Conservation (phyloP, 2,888 invertebrate genomes). For the Hirtodrosophila duncani region DNA sequence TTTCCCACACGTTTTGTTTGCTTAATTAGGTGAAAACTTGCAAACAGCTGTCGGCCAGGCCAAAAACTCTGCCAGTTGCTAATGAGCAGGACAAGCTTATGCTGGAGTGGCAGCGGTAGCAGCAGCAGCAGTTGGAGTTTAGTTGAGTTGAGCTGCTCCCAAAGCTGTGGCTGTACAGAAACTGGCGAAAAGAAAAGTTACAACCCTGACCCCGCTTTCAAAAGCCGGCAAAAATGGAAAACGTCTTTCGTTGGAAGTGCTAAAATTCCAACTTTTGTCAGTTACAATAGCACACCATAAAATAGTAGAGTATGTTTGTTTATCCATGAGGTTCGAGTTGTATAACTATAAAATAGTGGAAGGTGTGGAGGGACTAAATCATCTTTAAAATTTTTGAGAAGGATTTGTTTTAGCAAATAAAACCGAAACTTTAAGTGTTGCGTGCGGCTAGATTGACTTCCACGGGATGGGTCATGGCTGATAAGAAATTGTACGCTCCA, state of each 20-base stretch:
- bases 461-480: no score
- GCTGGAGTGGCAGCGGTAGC: background rate
- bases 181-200: conserved; percentile 69
- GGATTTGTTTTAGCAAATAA: no score
- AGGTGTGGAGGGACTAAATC: no score
- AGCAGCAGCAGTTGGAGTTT: no score
- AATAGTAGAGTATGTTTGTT: background rate
- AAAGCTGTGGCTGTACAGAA: conserved; percentile 13
- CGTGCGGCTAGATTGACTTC: no score
- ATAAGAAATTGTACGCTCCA: no score
- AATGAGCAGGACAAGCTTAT: conserved; percentile 69
- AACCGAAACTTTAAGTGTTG: no score
- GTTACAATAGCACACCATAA: conserved; percentile 21
- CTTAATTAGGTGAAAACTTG: conserved; percentile 68
- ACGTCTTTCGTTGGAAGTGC: conserved; percentile 55
- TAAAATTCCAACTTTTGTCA: conserved; percentile 48
- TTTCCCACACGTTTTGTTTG: conserved; percentile 70
- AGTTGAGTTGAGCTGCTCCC: no score
- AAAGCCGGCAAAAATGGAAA: conserved; percentile 42
- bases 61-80: conserved; percentile 38
- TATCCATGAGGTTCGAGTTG: background rate
- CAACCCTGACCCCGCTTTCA: conserved; percentile 53
- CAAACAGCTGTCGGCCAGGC: conserved; percentile 57
- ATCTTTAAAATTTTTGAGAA: no score
- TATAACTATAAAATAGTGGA: no score